Evolutionary conservation across 2,888 invertebrate genomes (phyloP).

Genomic region (Steinernema carpocapsae): DNA sequence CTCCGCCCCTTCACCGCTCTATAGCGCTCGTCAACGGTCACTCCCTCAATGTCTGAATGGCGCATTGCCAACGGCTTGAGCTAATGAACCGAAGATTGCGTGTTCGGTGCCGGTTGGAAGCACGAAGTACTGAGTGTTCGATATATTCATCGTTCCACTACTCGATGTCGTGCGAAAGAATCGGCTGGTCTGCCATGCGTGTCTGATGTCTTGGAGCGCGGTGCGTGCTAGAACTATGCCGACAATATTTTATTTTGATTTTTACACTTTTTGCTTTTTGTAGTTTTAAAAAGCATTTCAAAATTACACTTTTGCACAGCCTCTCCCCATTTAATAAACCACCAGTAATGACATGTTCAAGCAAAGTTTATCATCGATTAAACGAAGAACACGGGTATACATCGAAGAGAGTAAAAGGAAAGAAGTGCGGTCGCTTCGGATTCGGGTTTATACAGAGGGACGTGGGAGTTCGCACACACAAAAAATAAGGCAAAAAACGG

Average conservation of each 20-base stretch:
- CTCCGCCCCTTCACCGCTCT: constrained; percentile 4
- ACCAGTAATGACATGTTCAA: neutral
- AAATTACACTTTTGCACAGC: neutral
- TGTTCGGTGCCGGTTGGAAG: constrained; percentile 7
- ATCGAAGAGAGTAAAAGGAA: neutral
- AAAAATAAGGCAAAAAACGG: neutral
- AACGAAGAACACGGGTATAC: constrained; percentile 25
- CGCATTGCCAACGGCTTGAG: neutral
- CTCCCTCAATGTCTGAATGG: neutral
- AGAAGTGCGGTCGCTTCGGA: constrained; percentile 13
- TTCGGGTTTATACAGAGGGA: constrained; percentile 23
- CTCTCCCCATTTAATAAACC: neutral
- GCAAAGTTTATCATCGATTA: constrained; percentile 20
- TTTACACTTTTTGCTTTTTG: neutral
- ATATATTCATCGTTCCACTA: constrained; percentile 10
- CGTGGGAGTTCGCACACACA: neutral
- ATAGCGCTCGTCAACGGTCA: neutral
- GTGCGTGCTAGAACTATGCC: constrained; percentile 28
- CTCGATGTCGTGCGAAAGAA: constrained; percentile 25
- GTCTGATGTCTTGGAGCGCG: neutral
- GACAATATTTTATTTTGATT: neutral
- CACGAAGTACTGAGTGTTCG: constrained; percentile 34
- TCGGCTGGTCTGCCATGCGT: constrained; percentile 21
- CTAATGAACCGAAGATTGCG: neutral
- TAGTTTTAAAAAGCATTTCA: neutral